Evolutionary conservation across 1,140 invertebrate genomes (phyloP).

Genomic region (Oedothorax gibbosus): DNA sequence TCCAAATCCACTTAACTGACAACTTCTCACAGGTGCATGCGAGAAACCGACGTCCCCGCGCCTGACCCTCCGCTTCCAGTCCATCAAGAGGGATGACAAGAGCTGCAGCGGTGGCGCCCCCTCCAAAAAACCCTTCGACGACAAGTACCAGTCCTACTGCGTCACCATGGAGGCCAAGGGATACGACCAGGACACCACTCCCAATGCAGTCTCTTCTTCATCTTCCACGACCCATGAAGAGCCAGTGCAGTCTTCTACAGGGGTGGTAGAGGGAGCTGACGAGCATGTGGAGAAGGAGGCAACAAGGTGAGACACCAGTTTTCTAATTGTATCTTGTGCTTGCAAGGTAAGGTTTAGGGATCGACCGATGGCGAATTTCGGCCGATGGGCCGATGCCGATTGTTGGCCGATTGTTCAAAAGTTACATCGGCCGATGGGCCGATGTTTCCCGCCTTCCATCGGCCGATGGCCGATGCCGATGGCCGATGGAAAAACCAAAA

Average conservation of each 20-base stretch:
- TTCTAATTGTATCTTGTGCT: too few species aligned
- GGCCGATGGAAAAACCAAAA: too few species aligned
- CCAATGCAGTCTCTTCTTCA: too few species aligned
- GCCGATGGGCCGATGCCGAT: too few species aligned
- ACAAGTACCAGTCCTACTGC: conserved; percentile 62
- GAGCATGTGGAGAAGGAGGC: conserved; percentile 35
- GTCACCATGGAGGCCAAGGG: conserved; percentile 63
- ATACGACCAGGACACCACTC: conserved; percentile 51
- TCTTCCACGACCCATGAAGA: conserved; percentile 63
- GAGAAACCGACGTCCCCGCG: conserved; percentile 72
- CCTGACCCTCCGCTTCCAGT: conserved; percentile 74
- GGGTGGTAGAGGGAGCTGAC: conserved; percentile 28
- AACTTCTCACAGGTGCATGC: conserved; percentile 55
- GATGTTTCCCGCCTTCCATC: too few species aligned
- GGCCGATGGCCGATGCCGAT: too few species aligned
- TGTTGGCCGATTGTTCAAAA: too few species aligned
- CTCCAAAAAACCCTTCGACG: conserved; percentile 47
- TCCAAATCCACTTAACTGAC: too few species aligned
- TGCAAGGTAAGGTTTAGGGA: too few species aligned
- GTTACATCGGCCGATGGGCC: too few species aligned
- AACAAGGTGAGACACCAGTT: conserved; percentile 67
- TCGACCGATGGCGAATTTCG: too few species aligned
- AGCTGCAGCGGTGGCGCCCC: conserved; percentile 38
- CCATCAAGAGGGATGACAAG: conserved; percentile 69
- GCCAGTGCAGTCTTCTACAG: conserved; percentile 57